A percentile compares a stretch with the other conserved stretches of the same genome.
Evolutionary conservation across 2,113 vertebrate genomes (phyloP).

Genomic region (Pycnonotus jocosus): DNA sequence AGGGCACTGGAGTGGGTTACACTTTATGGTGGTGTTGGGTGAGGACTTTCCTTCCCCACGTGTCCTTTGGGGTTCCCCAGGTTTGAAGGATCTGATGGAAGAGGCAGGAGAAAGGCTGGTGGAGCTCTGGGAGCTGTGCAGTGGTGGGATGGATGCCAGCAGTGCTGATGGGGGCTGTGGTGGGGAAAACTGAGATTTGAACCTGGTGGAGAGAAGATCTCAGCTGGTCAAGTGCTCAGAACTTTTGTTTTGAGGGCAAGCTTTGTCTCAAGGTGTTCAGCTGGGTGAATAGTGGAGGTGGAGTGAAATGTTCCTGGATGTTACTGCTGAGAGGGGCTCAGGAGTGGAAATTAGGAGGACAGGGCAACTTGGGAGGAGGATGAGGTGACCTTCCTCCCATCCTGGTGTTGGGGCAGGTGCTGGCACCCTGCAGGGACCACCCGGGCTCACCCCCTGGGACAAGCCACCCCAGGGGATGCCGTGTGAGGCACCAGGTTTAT

Average conservation of each 20-base stretch:
- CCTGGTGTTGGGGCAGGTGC: not conserved
- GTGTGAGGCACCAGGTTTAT: not conserved
- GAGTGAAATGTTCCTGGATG: not conserved
- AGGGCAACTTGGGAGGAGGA: not conserved
- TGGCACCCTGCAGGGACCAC: not conserved
- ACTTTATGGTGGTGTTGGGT: accelerated
- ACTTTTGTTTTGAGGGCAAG: not conserved
- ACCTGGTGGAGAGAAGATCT: not conserved
- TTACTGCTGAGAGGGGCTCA: not conserved
- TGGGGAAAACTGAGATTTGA: accelerated
- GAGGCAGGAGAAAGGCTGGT: not conserved
- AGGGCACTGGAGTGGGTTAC: not conserved
- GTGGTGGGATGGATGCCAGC: not conserved
- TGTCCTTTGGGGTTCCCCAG: not conserved
- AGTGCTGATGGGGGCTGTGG: not conserved
- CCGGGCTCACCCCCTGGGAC: not conserved
- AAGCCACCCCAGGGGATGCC: accelerated
- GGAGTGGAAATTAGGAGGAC: not conserved
- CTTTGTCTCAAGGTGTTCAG: not conserved
- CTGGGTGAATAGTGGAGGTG: too few species aligned
- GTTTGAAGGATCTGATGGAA: not conserved
- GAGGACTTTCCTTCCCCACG: accelerated
- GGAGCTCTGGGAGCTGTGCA: not conserved
- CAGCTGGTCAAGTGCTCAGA: not conserved
- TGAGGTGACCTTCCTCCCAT: not conserved